These are phyloP conservation scores for Spermophilus dauricus DNA, from an alignment of 2,113 vertebrate genomes.

Conservation along the genomic window DNA sequence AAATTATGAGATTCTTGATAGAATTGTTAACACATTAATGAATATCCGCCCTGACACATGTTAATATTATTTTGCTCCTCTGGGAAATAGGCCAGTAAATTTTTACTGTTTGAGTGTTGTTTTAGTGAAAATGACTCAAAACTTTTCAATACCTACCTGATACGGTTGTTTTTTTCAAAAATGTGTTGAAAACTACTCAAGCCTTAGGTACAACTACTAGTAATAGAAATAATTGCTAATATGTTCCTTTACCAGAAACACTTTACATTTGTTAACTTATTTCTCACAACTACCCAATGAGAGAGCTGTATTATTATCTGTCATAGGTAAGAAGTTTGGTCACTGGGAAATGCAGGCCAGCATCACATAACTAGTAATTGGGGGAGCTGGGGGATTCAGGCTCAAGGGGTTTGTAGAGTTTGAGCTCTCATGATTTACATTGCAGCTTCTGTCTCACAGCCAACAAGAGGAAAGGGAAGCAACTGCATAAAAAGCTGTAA, in stretches of 20 bases:
- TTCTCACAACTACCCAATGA: background rate
- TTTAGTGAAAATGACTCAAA: slow-evolving; percentile 53
- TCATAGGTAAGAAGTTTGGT: slow-evolving; percentile 13
- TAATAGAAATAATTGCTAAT: slow-evolving; percentile 19
- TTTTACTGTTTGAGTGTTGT: slow-evolving; percentile 21
- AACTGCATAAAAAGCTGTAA: background rate
- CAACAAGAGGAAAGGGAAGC: background rate
- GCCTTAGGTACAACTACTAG: background rate
- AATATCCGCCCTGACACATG: background rate
- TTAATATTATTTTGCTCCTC: slow-evolving; percentile 29
- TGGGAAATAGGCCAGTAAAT: slow-evolving; percentile 10
- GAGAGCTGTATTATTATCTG: background rate
- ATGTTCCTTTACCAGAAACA: background rate
- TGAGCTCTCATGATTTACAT: background rate
- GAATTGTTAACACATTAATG: slow-evolving; percentile 35
- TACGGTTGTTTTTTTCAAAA: background rate
- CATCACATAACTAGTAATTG: background rate
- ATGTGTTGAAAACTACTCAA: background rate
- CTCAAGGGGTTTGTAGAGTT: slow-evolving; percentile 21
- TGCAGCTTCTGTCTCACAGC: background rate
- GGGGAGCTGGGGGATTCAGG: background rate
- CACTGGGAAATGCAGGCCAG: background rate
- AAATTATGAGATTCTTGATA: background rate
- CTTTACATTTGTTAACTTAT: slow-evolving; percentile 17
- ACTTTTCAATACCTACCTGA: background rate